These are phyloP conservation scores for Flabesymbios commensalis DNA, from an alignment of 2,888 invertebrate species.

Conservation along the genomic window DNA sequence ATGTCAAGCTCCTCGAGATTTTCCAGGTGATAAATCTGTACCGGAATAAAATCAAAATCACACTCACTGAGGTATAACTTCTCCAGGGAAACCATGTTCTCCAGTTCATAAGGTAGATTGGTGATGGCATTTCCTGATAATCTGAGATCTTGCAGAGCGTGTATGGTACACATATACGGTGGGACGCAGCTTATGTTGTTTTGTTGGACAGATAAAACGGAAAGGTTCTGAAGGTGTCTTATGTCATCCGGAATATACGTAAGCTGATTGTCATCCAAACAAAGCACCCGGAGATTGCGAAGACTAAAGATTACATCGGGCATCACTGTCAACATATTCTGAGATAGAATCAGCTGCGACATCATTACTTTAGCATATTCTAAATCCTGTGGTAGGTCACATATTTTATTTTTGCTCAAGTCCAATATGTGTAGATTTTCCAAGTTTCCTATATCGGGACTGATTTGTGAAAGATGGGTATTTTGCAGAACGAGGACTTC, in stretches of 20 bases:
- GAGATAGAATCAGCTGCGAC: slow-evolving; percentile 42
- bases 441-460: slow-evolving; percentile 38
- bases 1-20: slow-evolving; percentile 48
- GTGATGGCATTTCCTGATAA: slow-evolving; percentile 53
- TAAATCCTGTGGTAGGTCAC: slow-evolving; percentile 41
- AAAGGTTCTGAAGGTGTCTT: slow-evolving; percentile 40
- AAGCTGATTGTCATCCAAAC: slow-evolving; percentile 49
- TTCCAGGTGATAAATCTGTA: slow-evolving; percentile 48
- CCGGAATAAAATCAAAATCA: slow-evolving; percentile 54
- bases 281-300: slow-evolving; percentile 38
- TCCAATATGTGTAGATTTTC: slow-evolving; percentile 43
- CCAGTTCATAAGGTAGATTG: slow-evolving; percentile 50
- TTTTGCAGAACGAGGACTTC: slow-evolving; percentile 38
- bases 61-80: slow-evolving; percentile 52
- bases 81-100: slow-evolving; percentile 45
- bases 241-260: slow-evolving; percentile 44
- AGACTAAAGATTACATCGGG: slow-evolving; percentile 44
- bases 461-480: slow-evolving; percentile 42
- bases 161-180: slow-evolving; percentile 49
- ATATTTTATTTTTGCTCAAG: slow-evolving; percentile 49
- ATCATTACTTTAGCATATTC: slow-evolving; percentile 37
- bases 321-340: slow-evolving; percentile 44
- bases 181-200: slow-evolving; percentile 49
- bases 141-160: slow-evolving; percentile 44
- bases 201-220: slow-evolving; percentile 48